These are phyloP conservation scores for Entosphenus tridentatus DNA, from an alignment of 2,113 vertebrate genomes.

Conservation along the genomic window DNA sequence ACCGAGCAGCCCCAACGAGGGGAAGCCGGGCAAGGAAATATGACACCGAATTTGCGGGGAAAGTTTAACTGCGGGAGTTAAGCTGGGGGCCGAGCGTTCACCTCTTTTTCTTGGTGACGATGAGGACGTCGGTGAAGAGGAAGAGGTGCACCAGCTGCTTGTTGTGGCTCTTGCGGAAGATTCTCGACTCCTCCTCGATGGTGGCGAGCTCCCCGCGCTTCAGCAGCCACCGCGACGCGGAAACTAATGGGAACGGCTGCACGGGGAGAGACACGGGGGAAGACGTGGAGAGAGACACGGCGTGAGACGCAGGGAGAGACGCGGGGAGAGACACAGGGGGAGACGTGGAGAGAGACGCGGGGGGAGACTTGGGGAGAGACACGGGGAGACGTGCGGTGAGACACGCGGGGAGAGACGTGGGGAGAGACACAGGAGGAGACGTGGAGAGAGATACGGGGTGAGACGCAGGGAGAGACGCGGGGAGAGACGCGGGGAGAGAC, in stretches of 20 bases:
- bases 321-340: neutral
- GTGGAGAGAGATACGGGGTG: no score
- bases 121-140: slow-evolving; percentile 63
- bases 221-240: slow-evolving; percentile 56
- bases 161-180: slow-evolving; percentile 49
- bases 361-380: no score
- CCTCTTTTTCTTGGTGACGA: slow-evolving; percentile 82
- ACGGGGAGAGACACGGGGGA: slow-evolving; percentile 8
- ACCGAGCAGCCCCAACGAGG: no score
- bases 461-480: no score
- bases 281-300: neutral
- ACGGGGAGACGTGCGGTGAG: no score
- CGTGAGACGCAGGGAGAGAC: neutral
- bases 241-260: slow-evolving; percentile 54
- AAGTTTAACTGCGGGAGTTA: no score
- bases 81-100: slow-evolving; percentile 11
- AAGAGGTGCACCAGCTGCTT: slow-evolving; percentile 47
- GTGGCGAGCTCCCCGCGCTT: slow-evolving; percentile 49
- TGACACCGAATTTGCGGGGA: no score
- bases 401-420: no score
- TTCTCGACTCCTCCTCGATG: slow-evolving; percentile 35
- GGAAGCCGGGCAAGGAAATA: no score
- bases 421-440: no score
- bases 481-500: no score
- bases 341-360: neutral